Base-by-base conservation (phyloP, 2,113 vertebrate species). In the Cavia aperea region DNA sequence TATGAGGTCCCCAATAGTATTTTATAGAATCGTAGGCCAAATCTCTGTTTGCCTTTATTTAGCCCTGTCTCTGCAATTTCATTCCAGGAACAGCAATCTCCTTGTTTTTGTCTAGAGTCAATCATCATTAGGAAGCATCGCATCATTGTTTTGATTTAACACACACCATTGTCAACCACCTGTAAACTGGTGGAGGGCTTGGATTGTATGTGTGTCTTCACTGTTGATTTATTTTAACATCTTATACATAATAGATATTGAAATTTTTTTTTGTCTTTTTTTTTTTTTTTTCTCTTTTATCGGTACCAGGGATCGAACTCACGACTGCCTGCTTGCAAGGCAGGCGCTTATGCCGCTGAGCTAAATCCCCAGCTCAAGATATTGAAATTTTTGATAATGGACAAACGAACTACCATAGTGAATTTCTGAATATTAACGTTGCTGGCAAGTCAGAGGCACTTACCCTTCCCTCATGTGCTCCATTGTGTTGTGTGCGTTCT, bases 21-120 rank as follows among this genome's bases (percentile, higher is more conserved):
- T 72, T 60, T 33, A 8, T 0, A 4, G 8, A 0, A 0, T 33
- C 8, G 5, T n/a, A 19, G 4, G 46, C 18, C 9, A 39, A 9
- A 1, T 24, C 1, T 2, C 1, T 29, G 6, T 43, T 26, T 49
- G 43, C 82, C 56, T 23, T 63, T 63, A 13, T 3, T 36, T 0
- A 0, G n/a, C 33, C 49, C 19, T 77, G 43, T 15, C 1, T 26
- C 46, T 33, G 65, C 5, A 9, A 23, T 39, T 62, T 24, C 51
- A 19, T 29, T 36, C 26, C 11, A 62, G 65, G 15, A 90, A 31
- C 4, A 49, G 7, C 58, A 19, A 24, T 54, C n/a, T 88, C 24
- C 60, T 21, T 39, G 15, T 29, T 10, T 21, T 54, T 39, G 2
- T 36, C 66, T 51, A 29, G 3, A 7, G 8, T 43, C 19, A 31